Conservation (phyloP, 1,140 invertebrate species). For the Sitophilus oryzae region DNA sequence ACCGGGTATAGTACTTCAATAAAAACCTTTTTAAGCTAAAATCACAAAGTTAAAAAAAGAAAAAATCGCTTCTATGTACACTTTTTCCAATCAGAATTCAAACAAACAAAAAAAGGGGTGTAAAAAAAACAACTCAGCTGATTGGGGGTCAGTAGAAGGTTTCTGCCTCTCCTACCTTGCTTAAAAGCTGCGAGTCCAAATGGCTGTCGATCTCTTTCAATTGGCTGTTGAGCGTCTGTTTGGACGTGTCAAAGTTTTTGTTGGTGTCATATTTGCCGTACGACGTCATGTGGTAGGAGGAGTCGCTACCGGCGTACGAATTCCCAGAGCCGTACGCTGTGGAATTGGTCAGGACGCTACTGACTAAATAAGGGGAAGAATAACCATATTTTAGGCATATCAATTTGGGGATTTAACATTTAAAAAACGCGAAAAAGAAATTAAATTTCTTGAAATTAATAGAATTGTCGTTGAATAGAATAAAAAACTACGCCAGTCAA, state of each 20-base stretch:
- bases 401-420: no score
- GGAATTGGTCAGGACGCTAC: constrained; percentile 51
- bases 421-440: not conserved
- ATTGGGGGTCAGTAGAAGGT: constrained; percentile 47
- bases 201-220: constrained; percentile 74
- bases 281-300: constrained; percentile 43
- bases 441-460: constrained; percentile 3
- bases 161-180: constrained; percentile 58
- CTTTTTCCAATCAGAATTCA: no score
- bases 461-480: not conserved
- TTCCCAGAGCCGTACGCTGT: constrained; percentile 55
- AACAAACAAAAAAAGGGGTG: no score
- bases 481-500: not conserved
- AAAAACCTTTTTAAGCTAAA: no score
- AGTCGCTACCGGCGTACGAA: constrained; percentile 54
- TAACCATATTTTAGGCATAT: no score
- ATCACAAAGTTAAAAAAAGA: no score
- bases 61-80: no score
- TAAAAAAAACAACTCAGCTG: no score
- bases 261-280: constrained; percentile 53
- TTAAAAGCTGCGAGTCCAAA: constrained; percentile 55
- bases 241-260: constrained; percentile 65
- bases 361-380: constrained; percentile 43
- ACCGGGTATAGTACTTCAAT: no score
- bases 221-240: constrained; percentile 73